phyloP scores from a whole-genome alignment of 2,797 vertebrate species.

The Karalla daura region DNA sequence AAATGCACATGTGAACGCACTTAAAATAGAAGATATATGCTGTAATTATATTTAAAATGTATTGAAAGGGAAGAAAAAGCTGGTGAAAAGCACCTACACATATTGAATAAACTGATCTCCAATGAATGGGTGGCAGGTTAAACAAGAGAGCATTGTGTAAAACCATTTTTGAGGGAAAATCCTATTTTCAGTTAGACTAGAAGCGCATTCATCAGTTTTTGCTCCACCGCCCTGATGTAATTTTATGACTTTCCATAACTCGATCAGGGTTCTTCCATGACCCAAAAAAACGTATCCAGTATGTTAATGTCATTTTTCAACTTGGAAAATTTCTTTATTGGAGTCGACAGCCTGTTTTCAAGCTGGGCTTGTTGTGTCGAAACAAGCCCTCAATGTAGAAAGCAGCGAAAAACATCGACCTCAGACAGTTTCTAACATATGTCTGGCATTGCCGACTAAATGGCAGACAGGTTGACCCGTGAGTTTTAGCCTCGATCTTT shows the following conservation, averaged over 20 bases:
- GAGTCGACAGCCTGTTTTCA: constrained; percentile 29
- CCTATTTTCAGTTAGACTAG: constrained; percentile 8
- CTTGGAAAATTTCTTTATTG: constrained; percentile 24
- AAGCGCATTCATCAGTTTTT: constrained; percentile 19
- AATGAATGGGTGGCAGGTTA: neutral
- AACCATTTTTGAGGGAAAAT: constrained; percentile 10
- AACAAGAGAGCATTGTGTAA: constrained; percentile 7
- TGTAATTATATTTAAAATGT: too few species aligned
- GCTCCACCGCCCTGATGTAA: constrained; percentile 9
- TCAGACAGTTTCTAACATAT: too few species aligned
- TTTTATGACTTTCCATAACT: constrained; percentile 42
- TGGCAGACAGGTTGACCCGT: too few species aligned
- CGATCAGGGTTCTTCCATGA: constrained; percentile 37
- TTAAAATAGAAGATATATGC: neutral
- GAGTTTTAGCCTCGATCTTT: neutral
- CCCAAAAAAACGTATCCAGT: constrained; percentile 27
- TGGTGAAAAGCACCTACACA: neutral
- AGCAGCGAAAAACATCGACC: constrained; percentile 10
- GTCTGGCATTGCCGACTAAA: too few species aligned
- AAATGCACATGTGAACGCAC: neutral
- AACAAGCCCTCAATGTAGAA: constrained; percentile 4
- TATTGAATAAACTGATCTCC: neutral
- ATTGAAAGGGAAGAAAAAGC: too few species aligned
- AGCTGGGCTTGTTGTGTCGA: constrained; percentile 13
- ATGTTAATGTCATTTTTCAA: constrained; percentile 27